Conservation (phyloP, 23 tunicate genomes). For the Trididemnum nubilum region DNA sequence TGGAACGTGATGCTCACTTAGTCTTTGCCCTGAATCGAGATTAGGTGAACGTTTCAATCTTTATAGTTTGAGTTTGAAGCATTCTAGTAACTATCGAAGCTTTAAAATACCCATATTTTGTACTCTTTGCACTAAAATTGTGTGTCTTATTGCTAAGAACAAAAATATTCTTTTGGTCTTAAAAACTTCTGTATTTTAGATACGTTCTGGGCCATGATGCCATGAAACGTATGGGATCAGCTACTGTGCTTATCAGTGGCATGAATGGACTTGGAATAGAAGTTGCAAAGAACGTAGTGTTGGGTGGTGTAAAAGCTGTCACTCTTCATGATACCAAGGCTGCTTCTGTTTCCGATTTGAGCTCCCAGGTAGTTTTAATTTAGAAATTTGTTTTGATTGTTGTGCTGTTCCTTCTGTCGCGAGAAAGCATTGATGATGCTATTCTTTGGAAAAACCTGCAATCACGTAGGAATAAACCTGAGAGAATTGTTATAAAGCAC, state of each 20-base stretch:
- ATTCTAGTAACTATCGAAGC: too few species aligned
- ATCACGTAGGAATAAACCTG: not conserved
- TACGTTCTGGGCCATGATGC: constrained; percentile 98
- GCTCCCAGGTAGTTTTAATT: constrained; percentile 68
- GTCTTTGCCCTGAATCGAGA: too few species aligned
- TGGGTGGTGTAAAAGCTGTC: constrained; percentile 94
- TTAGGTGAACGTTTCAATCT: too few species aligned
- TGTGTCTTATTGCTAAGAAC: too few species aligned
- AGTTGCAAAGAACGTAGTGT: constrained; percentile 91
- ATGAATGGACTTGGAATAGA: constrained; percentile 94
- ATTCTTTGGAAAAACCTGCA: too few species aligned
- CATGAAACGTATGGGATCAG: constrained; percentile 94
- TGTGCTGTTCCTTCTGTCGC: not conserved
- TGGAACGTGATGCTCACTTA: too few species aligned
- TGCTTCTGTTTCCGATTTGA: constrained; percentile 62
- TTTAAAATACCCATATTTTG: too few species aligned
- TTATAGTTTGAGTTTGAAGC: too few species aligned
- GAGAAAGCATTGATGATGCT: too few species aligned
- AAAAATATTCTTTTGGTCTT: too few species aligned
- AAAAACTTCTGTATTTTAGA: constrained; percentile 36
- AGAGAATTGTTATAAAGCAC: not conserved
- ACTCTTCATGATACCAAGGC: constrained; percentile 75
- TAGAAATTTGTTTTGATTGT: not conserved
- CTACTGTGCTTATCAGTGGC: constrained; percentile 92
- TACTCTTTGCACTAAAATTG: too few species aligned